Percentiles rank a stretch among this genome's conserved stretches.
Conservation (phyloP, 2,797 vertebrate species). For the Liparis tanakae region DNA sequence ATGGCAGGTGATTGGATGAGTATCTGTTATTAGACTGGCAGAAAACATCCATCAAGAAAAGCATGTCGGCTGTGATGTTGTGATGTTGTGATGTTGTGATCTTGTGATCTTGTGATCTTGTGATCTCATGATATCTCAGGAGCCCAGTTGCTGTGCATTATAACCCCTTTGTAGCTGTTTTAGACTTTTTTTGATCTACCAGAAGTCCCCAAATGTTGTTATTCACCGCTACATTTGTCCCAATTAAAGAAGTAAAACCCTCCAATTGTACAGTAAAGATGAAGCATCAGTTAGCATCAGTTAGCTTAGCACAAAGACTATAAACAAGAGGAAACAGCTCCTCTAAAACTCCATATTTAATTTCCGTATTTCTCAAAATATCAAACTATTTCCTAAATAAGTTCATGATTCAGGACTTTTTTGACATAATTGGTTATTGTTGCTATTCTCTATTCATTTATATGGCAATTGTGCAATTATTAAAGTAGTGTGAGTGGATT, state of each 20-base stretch:
- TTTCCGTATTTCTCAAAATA: too few species aligned
- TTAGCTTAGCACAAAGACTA: conserved; percentile 6
- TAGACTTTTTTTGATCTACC: background rate
- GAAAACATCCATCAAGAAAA: background rate
- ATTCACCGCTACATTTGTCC: background rate
- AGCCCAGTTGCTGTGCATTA: background rate
- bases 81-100: too few species aligned
- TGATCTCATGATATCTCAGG: background rate
- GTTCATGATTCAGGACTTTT: background rate
- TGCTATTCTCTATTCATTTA: background rate
- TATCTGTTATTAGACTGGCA: background rate
- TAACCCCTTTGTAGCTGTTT: background rate
- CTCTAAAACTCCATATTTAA: background rate
- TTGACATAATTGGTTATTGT: background rate
- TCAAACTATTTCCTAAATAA: background rate
- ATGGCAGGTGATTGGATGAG: background rate
- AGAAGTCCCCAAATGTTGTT: background rate
- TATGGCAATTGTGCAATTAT: background rate
- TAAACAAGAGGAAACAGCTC: background rate
- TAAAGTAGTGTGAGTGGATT: background rate
- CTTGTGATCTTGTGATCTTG: too few species aligned
- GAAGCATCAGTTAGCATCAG: background rate
- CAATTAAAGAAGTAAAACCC: background rate
- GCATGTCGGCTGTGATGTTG: too few species aligned
- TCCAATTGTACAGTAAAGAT: background rate